Evolutionary conservation across 2,797 vertebrate genomes (phyloP).

Genomic region (Bryconaethiops microstoma): DNA sequence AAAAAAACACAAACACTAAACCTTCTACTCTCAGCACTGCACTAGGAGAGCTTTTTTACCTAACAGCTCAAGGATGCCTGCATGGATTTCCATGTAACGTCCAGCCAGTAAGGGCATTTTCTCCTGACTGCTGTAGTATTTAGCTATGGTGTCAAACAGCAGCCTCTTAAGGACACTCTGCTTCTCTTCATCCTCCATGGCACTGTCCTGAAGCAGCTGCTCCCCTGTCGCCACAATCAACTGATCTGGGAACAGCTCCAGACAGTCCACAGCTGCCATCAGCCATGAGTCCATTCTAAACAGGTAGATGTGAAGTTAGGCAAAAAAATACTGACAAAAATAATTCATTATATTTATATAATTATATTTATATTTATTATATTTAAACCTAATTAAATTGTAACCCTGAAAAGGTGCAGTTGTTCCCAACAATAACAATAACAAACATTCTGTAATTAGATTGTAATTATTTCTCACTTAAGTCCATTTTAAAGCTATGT

Average conservation of each 20-base stretch:
- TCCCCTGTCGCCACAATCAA: conserved; percentile 82
- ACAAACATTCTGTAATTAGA: too few relatives aligned
- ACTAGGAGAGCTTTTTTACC: conserved; percentile 71
- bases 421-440: too few relatives aligned
- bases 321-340: too few relatives aligned
- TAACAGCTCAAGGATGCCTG: conserved; percentile 81
- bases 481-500: too few relatives aligned
- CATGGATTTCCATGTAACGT: conserved; percentile 77
- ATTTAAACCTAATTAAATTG: too few relatives aligned
- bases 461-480: too few relatives aligned
- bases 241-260: conserved; percentile 88
- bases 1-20: neutral
- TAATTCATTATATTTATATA: too few relatives aligned
- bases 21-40: neutral
- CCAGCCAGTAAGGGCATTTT: conserved; percentile 78
- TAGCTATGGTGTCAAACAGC: conserved; percentile 84
- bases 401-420: too few relatives aligned
- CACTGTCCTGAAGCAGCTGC: conserved; percentile 73
- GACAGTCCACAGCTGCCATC: conserved; percentile 80
- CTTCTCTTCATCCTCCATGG: conserved; percentile 53
- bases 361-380: too few relatives aligned
- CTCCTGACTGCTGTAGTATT: conserved; percentile 84
- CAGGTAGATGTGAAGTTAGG: neutral
- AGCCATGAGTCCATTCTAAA: conserved; percentile 83
- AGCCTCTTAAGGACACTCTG: conserved; percentile 77